Evolutionary conservation across 2,797 vertebrate species (phyloP).

Genomic region (Apogon talboti): DNA sequence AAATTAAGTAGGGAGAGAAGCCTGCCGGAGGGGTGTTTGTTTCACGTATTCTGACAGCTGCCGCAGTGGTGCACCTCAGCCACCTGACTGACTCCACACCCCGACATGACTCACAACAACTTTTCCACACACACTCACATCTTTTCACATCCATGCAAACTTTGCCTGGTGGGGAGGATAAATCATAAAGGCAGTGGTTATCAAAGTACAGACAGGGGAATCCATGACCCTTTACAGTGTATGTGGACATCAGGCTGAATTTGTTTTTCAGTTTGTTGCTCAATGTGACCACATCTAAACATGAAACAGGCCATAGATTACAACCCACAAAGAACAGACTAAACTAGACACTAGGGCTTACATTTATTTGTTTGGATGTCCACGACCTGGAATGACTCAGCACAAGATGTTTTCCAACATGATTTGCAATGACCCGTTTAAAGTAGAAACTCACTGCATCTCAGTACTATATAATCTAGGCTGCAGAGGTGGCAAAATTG

Average conservation of each 20-base stretch:
- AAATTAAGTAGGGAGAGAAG: constrained; percentile 65
- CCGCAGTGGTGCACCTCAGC: constrained; percentile 63
- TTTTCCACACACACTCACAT: constrained; percentile 2
- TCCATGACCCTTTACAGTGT: constrained; percentile 10
- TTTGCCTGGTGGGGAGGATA: constrained; percentile 26
- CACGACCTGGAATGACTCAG: background rate
- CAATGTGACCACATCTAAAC: constrained; percentile 7
- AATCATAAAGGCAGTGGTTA: constrained; percentile 34
- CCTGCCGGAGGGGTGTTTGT: constrained; percentile 43
- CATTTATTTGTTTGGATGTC: constrained; percentile 1
- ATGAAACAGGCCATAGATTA: constrained; percentile 1
- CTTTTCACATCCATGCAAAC: constrained; percentile 25
- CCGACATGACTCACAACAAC: constrained; percentile 23
- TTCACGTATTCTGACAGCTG: constrained; percentile 61
- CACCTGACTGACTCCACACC: constrained; percentile 42
- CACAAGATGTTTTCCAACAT: background rate
- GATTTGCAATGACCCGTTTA: background rate
- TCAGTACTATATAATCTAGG: too few relatives aligned
- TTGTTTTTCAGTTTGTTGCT: constrained; percentile 14
- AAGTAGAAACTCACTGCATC: too few relatives aligned
- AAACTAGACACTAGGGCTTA: background rate
- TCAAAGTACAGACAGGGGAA: constrained; percentile 13
- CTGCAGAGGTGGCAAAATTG: too few relatives aligned
- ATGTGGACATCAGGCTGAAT: constrained; percentile 6
- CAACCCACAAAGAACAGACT: background rate